Evolutionary conservation across 2,888 invertebrate genomes (phyloP), one percentile per base, ranked within the genome.

Genomic region (Galerucella nymphaeae): DNA sequence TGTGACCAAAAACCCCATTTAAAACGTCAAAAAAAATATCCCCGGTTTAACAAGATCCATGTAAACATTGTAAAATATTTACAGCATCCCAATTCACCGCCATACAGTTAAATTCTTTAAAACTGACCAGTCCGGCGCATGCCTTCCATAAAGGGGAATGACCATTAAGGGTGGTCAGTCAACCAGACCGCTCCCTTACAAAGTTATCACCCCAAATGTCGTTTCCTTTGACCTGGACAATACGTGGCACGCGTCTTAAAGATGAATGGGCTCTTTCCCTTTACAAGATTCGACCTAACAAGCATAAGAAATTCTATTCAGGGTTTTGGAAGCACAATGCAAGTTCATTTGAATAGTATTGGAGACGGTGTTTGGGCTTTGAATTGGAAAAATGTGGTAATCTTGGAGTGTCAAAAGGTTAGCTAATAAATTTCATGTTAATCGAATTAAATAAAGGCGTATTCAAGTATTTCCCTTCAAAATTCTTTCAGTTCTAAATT

Each of bases 131-230:
- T 71, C 38, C 41, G 75, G 78, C 80, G 81, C 81, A 80, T 79
- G 81, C 76, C 71, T 74, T 13, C 64, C 66, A 50, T 41, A 63
- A 42, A 50, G 30, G 48, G 66, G 64, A 71, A 53, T 74, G 74
- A 74, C 74, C 74, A 61, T 80, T 80, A 79, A 80, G 84, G 84
- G 83, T 84, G 84, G 84, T 83, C 83, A 83, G 81, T 81, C 82
- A 82, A 83, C 83, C 82, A 82, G 80, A 82, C 81, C 82, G 82
- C 82, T 81, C 83, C 82, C 82, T 78, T 71, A 73, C 76, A 59
- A 68, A 70, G 59, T 74, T 69, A 74, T 70, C 80, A 77, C 80
- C 81, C 80, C 66, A 75, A 77, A 78, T 77, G 50, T 65, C 70
- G 67, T 62, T 62, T 71, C 65, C 74, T 76, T 74, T 75, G 78